Base-by-base conservation (phyloP, 2,888 invertebrate genomes). In the Coelopa pilipes region DNA sequence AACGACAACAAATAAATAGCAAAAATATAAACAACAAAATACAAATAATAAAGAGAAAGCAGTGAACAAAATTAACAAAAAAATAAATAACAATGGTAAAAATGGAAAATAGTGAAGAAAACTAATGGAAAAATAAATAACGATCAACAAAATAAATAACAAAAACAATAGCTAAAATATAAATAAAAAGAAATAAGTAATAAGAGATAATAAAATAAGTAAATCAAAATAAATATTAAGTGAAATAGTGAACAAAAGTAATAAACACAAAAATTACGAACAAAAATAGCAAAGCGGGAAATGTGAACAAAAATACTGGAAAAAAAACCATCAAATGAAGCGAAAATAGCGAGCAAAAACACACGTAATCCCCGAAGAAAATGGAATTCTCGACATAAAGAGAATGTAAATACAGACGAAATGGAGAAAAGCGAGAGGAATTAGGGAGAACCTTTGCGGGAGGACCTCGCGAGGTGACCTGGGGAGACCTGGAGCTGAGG, bases 21-120 rank as follows among this genome's bases (percentile, higher is more conserved):
- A 15, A 59, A 59, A 19, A 17, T 9, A 10, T 11, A 60, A 60
- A 60, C 4, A 60, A 60, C 17, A 60, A 17, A 15, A 19, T 3
- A 7, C 5, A 19, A 60, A 60, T 46, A 65, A 65, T 65, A 34
- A 65, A 24, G 17, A 45, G 11, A 49, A n/a, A 65, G 17, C 10
- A 45, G n/a, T 46, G 49, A 60, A 57, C n/a, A 63, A 55, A 53
- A 63, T 45, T 21, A 70, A n/a, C 63, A 17, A 53, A 53, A 53
- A 53, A 24, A 60, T 12, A 2, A 3, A 60, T 7, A 60, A 60
- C 7, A 19, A 60, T 13, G 19, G 19, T 2, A 60, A 60, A 10
- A 60, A 60, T 4, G 3, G 19, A 13, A 60, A 19, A 60, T n/a
- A 60, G 19, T 13, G 4, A 60, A 60, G 11, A 12, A 34, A 60